Base-by-base conservation (phyloP, 1,140 invertebrate genomes). In the Drosophila grimshawi region DNA sequence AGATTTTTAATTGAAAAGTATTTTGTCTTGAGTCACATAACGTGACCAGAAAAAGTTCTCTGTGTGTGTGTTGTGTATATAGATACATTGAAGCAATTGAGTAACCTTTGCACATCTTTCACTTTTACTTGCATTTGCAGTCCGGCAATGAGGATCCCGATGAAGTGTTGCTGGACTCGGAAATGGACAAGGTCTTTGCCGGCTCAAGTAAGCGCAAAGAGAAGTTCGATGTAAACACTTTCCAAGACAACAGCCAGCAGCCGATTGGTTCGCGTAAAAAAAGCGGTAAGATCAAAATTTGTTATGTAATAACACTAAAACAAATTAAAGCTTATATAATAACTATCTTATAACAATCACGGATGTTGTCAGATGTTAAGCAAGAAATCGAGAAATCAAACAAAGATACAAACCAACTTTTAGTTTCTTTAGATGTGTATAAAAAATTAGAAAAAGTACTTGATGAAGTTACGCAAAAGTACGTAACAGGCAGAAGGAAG, bases 131-230 rank as follows among this genome's bases (percentile, higher is more conserved):
- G 51, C 33, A 10, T 11, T 69, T 94, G 92, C 81, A 92, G 86
- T 93, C 94, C 91, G 94, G 94, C 76, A 93, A 94, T 94, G 94
- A 94, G 90, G 91, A 94, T 89, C 94, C 94, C 93, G 93, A 94
- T 90, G 94, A 94, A 91, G 94, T 95, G 73, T 94, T 95, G 74
- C 93, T 96, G 92, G 96, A 96, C 93, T 95, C 96, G 92, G 96
- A 96, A 93, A 96, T 96, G 94, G 95, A 96, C 90, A 96, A 96
- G 93, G 95, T 96, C 69, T 96, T 96, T 92, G 94, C 95, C 80
- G 81, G 85, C 80, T 79, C 77, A 57, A 85, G 63, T 64, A 48
- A 67, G 19, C 81, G 82, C 60, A 90, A 91, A 55, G 94, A 95
- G 49, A 94, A 94, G 74, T 96, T 96, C 91, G 94, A 95, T 93